Evolutionary conservation across 2,888 invertebrate species (phyloP), one percentile per base, ranked within the genome.

Genomic region (Amblyteles armatorius): DNA sequence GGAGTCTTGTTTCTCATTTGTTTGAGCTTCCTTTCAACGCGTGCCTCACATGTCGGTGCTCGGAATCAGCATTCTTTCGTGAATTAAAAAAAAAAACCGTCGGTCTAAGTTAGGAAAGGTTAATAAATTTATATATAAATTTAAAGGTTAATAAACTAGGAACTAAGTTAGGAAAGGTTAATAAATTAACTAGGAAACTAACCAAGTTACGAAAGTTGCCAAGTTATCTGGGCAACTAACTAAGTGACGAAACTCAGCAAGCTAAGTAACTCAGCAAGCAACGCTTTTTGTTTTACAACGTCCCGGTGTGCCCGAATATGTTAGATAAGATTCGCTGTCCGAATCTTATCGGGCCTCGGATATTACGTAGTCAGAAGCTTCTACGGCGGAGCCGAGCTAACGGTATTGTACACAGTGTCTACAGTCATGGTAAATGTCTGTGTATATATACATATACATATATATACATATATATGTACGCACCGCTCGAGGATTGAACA

Each of bases 401-500:
- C 86, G 86, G 87, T 85, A 85, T 67, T 71, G 52, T 44, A 48
- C 52, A 76, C 65, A 65, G 36, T 67, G 65, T 26, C 40, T 71
- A 82, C 48, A 60, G 55, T 44, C 69, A 82, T 76, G 65, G 80
- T 52, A 71, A 63, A 40, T 36, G 26, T 65, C 19, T 22, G 36
- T 67, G 48, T 55, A 22, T 40, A 16, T 26, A 16, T 40, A n/a
- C n/a, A n/a, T n/a, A n/a, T n/a, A n/a, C n/a, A 44, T n/a, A 22
- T 44, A 67, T 65, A 65, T 22, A 68, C n/a, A 13, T 26, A 33
- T 48, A 48, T 22, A 22, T 50, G 69, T 57, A 57, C n/a, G 82
- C 40, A 63, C 40, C 26, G 40, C 74, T 79, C 71, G 73, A 33
- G 72, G 55, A 90, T 84, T 86, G 88, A 88, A 83, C 87, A 87